These are phyloP conservation scores for Drosophila paucipuncta DNA, from an alignment of 2,888 invertebrate genomes.

Conservation along the genomic window DNA sequence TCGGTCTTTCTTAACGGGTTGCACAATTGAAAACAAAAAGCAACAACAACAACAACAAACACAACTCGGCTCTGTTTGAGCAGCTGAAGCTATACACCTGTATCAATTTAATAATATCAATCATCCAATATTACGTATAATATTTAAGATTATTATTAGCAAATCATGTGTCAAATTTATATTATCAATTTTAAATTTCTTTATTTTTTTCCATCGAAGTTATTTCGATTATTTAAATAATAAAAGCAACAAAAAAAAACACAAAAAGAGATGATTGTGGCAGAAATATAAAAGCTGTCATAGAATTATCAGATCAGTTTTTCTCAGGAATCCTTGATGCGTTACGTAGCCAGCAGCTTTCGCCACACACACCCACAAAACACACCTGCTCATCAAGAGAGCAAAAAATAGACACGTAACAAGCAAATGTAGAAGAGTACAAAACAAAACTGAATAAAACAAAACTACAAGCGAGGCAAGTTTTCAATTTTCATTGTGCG, in stretches of 20 bases:
- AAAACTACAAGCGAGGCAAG: slow-evolving; percentile 24
- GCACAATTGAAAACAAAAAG: slow-evolving; percentile 20
- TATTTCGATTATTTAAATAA: background rate
- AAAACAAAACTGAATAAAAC: slow-evolving; percentile 11
- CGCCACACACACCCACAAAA: slow-evolving; percentile 4
- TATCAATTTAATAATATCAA: background rate
- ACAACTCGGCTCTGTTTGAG: background rate
- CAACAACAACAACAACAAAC: background rate
- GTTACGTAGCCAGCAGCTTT: slow-evolving; percentile 48
- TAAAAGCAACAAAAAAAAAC: background rate
- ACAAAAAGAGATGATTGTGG: background rate
- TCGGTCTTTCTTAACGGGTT: slow-evolving; percentile 2
- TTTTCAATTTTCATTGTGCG: slow-evolving; percentile 71
- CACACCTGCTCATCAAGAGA: slow-evolving; percentile 34
- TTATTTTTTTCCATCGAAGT: background rate
- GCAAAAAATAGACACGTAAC: slow-evolving; percentile 37
- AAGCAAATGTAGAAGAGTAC: slow-evolving; percentile 8
- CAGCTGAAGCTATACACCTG: slow-evolving; percentile 28
- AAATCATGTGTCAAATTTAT: background rate
- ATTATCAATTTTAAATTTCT: background rate
- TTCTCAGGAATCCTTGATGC: background rate
- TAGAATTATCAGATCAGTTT: background rate
- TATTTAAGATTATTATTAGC: background rate
- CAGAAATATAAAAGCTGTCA: background rate
- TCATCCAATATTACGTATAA: background rate